phyloP scores from a whole-genome alignment of 2,797 vertebrate genomes.

The Tamandua tetradactyla region DNA sequence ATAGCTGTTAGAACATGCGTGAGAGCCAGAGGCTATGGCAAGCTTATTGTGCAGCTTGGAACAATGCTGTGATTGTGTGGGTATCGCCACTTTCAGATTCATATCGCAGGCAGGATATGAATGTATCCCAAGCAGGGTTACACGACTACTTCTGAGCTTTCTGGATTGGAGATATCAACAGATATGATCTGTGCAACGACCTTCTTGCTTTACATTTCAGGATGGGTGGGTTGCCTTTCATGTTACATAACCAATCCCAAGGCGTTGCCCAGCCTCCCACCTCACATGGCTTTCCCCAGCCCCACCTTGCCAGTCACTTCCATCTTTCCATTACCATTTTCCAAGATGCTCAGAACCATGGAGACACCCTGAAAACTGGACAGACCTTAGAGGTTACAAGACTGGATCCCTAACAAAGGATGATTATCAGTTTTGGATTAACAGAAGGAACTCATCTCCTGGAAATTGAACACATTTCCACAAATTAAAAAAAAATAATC shows the following conservation, averaged over 20 bases:
- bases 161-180: constrained; percentile 62
- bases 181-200: constrained; percentile 52
- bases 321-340: constrained; percentile 26
- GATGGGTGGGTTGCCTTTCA: constrained; percentile 6
- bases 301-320: neutral
- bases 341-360: neutral
- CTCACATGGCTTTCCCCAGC: neutral
- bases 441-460: neutral
- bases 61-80: constrained; percentile 68
- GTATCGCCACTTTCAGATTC: constrained; percentile 51
- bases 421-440: neutral
- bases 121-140: constrained; percentile 47
- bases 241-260: constrained; percentile 24
- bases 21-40: constrained; percentile 57
- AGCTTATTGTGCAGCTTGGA: constrained; percentile 50
- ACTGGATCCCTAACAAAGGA: neutral
- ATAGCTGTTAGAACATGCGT: neutral
- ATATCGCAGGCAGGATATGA: constrained; percentile 35
- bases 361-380: constrained; percentile 15
- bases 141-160: constrained; percentile 67
- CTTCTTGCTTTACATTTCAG: constrained; percentile 48
- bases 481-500: neutral
- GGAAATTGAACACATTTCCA: neutral
- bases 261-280: neutral
- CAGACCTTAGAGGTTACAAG: neutral